phyloP scores from a whole-genome alignment of 2,888 invertebrate genomes.

The Drosophila multiciliata region DNA sequence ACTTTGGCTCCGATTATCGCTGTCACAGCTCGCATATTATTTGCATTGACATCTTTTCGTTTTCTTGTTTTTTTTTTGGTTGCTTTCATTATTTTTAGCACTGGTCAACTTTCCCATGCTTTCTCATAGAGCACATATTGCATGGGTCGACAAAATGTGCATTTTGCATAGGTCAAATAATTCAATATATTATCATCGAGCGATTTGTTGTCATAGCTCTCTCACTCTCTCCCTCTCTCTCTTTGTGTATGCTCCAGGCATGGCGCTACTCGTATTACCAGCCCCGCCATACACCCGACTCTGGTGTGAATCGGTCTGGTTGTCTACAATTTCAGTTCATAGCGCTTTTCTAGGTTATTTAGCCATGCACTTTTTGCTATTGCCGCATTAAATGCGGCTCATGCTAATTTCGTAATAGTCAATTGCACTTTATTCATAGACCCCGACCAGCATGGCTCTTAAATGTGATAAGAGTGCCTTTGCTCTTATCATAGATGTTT shows the following conservation, averaged over 20 bases:
- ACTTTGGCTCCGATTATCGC: constrained; percentile 40
- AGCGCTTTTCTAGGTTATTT: constrained; percentile 67
- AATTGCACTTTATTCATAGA: constrained; percentile 2
- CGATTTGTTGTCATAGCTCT: constrained; percentile 58
- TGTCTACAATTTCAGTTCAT: constrained; percentile 66
- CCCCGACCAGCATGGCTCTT: constrained; percentile 39
- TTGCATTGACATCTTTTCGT: constrained; percentile 34
- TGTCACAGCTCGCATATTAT: constrained; percentile 4
- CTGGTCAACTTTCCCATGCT: constrained; percentile 49
- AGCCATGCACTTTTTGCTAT: constrained; percentile 46
- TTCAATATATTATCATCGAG: constrained; percentile 32
- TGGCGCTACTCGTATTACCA: constrained; percentile 53
- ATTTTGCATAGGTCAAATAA: constrained; percentile 72
- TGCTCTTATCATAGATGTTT: neutral
- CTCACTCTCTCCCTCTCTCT: neutral
- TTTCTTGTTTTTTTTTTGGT: neutral
- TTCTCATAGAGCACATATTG: constrained; percentile 41
- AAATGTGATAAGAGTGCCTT: constrained; percentile 26
- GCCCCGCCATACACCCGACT: neutral
- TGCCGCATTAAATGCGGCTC: constrained; percentile 47
- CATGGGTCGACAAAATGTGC: constrained; percentile 52
- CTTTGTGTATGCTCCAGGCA: neutral
- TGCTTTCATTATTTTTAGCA: neutral
- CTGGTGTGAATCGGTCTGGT: constrained; percentile 30
- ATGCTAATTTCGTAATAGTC: constrained; percentile 50